Percentiles rank a stretch among this genome's conserved stretches.
phyloP scores from a whole-genome alignment of 2,113 vertebrate genomes.

The Struthidea cinerea region DNA sequence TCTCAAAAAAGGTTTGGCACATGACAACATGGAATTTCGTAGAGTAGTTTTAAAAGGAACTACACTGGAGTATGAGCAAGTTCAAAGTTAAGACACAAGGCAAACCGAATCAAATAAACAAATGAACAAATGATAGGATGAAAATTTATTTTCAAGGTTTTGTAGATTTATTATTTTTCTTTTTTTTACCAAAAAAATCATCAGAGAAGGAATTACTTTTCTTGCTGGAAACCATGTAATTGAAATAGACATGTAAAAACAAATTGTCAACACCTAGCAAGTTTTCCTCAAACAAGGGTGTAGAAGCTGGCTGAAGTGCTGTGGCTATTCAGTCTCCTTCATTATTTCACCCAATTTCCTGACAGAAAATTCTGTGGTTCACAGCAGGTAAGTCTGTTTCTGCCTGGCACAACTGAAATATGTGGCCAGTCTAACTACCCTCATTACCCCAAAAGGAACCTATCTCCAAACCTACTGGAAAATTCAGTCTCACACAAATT shows the following conservation, averaged over 20 bases:
- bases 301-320: background rate
- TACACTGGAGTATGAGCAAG: fast-evolving
- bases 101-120: background rate
- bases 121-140: background rate
- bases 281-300: background rate
- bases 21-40: background rate
- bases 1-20: background rate
- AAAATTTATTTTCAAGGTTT: background rate
- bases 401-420: background rate
- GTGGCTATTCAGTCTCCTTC: background rate
- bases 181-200: background rate
- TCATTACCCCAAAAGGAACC: background rate
- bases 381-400: background rate
- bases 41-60: background rate
- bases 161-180: background rate
- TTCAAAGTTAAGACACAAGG: background rate
- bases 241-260: background rate
- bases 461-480: background rate
- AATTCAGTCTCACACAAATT: background rate
- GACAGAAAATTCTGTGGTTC: background rate
- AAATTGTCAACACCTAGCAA: background rate
- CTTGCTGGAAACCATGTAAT: background rate
- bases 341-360: background rate
- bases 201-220: background rate
- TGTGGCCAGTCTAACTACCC: background rate